phyloP scores from a whole-genome alignment of 2,888 invertebrate species.

The Tenthredo scrophulariae region DNA sequence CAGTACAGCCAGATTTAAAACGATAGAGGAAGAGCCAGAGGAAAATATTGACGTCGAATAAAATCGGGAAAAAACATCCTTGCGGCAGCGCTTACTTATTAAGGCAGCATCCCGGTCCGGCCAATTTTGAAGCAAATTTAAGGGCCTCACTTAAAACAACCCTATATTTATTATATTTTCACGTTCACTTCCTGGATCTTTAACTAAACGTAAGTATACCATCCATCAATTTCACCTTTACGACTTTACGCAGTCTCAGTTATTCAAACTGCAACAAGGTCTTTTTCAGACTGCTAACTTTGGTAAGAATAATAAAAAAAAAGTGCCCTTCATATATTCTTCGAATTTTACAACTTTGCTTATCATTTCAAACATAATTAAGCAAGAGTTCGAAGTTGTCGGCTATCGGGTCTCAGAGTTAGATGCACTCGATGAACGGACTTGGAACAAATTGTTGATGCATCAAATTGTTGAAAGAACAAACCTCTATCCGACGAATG shows the following conservation, averaged over 20 bases:
- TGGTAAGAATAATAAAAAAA: neutral
- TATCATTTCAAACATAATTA: no score
- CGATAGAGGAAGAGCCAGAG: neutral
- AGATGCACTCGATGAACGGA: no score
- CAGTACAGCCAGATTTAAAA: neutral
- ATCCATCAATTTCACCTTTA: slow-evolving; percentile 16
- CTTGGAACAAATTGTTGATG: no score
- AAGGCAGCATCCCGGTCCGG: neutral
- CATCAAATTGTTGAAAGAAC: no score
- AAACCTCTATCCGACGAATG: no score
- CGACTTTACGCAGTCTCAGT: neutral
- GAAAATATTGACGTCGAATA: neutral
- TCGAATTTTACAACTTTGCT: neutral
- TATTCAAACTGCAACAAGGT: neutral
- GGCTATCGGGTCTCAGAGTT: no score
- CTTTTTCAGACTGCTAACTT: neutral
- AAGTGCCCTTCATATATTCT: neutral
- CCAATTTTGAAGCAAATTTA: slow-evolving; percentile 39
- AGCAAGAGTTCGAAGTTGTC: no score
- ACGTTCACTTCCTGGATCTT: slow-evolving; percentile 20
- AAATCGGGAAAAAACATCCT: neutral
- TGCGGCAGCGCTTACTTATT: slow-evolving; percentile 6
- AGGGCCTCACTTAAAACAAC: slow-evolving; percentile 27
- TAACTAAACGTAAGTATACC: neutral
- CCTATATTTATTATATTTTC: slow-evolving; percentile 39